These are phyloP conservation scores for Sterrhoptilus dennistouni DNA, from an alignment of 2,113 vertebrate species.

Conservation along the genomic window DNA sequence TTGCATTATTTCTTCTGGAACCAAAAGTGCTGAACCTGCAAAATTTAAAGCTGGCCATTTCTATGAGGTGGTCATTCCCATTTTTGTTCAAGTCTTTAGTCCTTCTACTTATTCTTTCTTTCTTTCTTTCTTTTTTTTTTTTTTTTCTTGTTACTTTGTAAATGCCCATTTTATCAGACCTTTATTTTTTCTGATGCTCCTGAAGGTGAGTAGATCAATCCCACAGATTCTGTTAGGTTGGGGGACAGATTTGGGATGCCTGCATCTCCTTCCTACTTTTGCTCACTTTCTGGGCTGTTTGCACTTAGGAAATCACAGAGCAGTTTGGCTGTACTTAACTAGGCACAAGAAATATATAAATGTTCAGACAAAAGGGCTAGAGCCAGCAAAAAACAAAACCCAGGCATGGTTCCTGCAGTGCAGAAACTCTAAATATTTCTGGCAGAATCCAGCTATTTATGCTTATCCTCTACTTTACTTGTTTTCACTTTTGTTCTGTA, in stretches of 20 bases:
- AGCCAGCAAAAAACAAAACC: constrained; percentile 26
- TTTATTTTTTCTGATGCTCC: not conserved
- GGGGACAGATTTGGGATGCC: not conserved
- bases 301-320: not conserved
- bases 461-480: not conserved
- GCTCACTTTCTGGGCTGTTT: not conserved
- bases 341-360: not conserved
- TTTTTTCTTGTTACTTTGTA: not conserved
- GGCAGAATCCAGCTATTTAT: not conserved
- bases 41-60: not conserved
- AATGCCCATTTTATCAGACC: not conserved
- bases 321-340: not conserved
- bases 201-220: not conserved
- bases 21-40: not conserved
- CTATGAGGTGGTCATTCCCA: not conserved
- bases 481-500: not conserved
- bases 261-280: not conserved
- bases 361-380: not conserved
- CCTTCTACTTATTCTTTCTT: not conserved
- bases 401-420: not conserved
- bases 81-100: not conserved
- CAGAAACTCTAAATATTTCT: constrained; percentile 29
- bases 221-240: not conserved
- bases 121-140: not conserved
- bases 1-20: not conserved